A percentile compares a stretch with the other conserved stretches of the same genome.
Evolutionary conservation across 2,888 invertebrate genomes (phyloP).

Genomic region (Erynnis tages): DNA sequence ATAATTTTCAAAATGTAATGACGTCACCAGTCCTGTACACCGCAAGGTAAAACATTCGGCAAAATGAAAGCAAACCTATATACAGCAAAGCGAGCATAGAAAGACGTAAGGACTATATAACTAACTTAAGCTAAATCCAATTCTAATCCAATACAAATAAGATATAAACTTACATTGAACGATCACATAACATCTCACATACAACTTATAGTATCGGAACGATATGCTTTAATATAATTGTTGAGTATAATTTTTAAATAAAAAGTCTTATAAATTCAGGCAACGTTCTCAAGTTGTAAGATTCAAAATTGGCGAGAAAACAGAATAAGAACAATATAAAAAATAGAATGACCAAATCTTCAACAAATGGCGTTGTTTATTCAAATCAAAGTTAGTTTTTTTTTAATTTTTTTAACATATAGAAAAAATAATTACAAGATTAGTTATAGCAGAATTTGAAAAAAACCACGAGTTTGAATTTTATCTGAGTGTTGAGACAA

Average conservation of each 20-base stretch:
- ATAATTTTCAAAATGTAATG: too few relatives aligned
- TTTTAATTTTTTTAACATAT: too few relatives aligned
- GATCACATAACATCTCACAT: conserved; percentile 61
- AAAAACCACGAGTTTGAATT: too few relatives aligned
- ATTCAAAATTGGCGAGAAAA: too few relatives aligned
- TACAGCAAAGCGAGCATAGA: conserved; percentile 56
- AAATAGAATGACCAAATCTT: too few relatives aligned
- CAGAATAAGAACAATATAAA: too few relatives aligned
- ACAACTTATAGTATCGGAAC: conserved; percentile 58
- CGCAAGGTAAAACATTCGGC: conserved; percentile 32
- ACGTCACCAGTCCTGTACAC: conserved; percentile 6
- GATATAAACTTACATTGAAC: conserved; percentile 53
- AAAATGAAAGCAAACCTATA: conserved; percentile 51
- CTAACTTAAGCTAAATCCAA: conserved; percentile 50
- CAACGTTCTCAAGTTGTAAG: too few relatives aligned
- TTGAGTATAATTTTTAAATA: conserved; percentile 64
- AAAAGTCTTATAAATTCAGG: conserved; percentile 35
- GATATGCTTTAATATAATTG: conserved; percentile 70
- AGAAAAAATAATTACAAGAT: too few relatives aligned
- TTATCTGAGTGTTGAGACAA: too few relatives aligned
- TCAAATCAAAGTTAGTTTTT: too few relatives aligned
- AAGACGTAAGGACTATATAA: conserved; percentile 46
- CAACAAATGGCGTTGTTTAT: too few relatives aligned
- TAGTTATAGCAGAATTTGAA: too few relatives aligned
- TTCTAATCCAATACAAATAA: conserved; percentile 51